A percentile compares a stretch with the other conserved stretches of the same genome.
Conservation (phyloP, 2,113 vertebrate species). For the Motacilla tschutschensis region DNA sequence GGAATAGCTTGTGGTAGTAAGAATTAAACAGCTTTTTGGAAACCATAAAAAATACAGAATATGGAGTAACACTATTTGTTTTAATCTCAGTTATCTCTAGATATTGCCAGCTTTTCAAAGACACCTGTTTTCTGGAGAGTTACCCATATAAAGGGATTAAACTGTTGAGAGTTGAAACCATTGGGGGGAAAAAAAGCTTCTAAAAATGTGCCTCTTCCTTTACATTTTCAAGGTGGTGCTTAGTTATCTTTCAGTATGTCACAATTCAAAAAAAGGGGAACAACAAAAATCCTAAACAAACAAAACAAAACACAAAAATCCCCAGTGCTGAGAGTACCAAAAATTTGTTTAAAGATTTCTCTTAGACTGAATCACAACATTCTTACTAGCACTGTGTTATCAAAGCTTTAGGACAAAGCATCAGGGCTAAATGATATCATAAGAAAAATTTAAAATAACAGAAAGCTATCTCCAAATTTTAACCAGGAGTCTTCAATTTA, state of each 20-base stretch:
- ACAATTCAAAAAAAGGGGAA: background rate
- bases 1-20: background rate
- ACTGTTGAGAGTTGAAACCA: background rate
- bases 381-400: background rate
- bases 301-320: background rate
- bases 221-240: background rate
- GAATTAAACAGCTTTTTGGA: background rate
- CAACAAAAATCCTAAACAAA: accelerated
- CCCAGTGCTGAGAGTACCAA: background rate
- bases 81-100: background rate
- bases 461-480: background rate
- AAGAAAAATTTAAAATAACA: background rate
- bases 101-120: background rate
- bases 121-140: background rate
- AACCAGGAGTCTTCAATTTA: background rate
- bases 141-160: background rate
- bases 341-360: background rate
- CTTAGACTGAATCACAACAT: background rate
- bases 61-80: background rate
- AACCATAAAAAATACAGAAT: background rate
- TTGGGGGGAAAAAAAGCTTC: background rate
- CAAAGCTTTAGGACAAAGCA: background rate
- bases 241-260: background rate
- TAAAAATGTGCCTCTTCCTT: background rate
- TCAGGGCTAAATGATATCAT: background rate